Evolutionary conservation across 2,888 invertebrate species (phyloP).

Genomic region (Physocephala rufipes): DNA sequence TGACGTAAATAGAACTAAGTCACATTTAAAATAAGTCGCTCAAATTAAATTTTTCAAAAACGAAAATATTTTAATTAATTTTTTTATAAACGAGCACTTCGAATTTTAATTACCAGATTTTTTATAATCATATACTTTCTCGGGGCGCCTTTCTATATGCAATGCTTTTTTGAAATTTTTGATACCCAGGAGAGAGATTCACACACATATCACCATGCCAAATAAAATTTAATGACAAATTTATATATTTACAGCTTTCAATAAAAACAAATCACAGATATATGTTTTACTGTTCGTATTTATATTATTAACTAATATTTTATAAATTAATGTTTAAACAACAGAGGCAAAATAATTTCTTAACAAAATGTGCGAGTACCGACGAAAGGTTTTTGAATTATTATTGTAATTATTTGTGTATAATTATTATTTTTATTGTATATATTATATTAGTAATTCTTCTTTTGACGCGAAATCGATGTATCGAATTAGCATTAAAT

Average conservation of each 20-base stretch:
- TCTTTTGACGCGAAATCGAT: background rate
- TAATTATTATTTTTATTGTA: background rate
- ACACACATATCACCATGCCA: too few species aligned
- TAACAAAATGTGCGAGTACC: slow-evolving; percentile 6
- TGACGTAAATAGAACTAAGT: too few species aligned
- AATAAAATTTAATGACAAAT: slow-evolving; percentile 4
- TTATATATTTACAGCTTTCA: slow-evolving; percentile 13
- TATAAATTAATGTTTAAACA: background rate
- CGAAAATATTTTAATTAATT: too few species aligned
- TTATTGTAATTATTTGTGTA: background rate
- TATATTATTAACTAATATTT: slow-evolving; percentile 14
- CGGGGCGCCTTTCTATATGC: too few species aligned
- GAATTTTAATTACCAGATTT: background rate
- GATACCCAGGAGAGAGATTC: background rate
- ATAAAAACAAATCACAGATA: slow-evolving; percentile 47
- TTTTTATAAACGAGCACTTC: background rate
- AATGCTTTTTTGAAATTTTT: background rate
- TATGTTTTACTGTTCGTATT: background rate
- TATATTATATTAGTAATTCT: background rate
- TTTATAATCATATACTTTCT: background rate
- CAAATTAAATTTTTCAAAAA: background rate
- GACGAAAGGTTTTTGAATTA: background rate
- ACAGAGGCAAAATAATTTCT: background rate
- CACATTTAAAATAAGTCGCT: too few species aligned
- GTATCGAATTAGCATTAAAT: background rate